Evolutionary conservation across 2,888 invertebrate species (phyloP), one percentile per base, ranked within the genome.

Genomic region (Drosophila colorata): DNA sequence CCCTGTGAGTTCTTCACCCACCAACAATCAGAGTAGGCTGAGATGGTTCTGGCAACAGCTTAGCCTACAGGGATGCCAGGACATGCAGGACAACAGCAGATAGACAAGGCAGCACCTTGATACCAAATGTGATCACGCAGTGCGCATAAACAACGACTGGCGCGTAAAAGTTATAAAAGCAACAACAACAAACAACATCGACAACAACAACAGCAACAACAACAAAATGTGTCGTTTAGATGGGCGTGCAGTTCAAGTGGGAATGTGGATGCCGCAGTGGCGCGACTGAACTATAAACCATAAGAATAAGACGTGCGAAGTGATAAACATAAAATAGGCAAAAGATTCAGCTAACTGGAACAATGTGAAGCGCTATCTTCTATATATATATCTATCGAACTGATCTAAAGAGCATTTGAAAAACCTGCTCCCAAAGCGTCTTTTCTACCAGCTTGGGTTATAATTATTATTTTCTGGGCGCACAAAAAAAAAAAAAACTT

Each of bases 51-150:
- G 35, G 44, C 31, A 20, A 28, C 25, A 8, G 41, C 52, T 65
- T 58, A 60, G 55, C 75, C 64, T 59, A 13, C 40, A 49, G 40
- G 49, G 48, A 43, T 41, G 46, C 35, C 41, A 25, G 13, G 28
- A 41, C 37, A 43, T 41, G 20, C 25, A 41, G 20, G 41, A 44
- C 37, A 57, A 48, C 56, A 41, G 18, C 28, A 14, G 58, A 18
- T 47, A 52, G 14, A 31, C 33, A 16, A 47, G 35, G 11, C 59
- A 59, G 28, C 64, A 69, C 66, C 66, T 73, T 73, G 63, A 53
- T 64, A 44, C 55, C 69, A 84, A 88, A 88, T 87, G 86, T 69
- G 86, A 88, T 84, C 83, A 84, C 83, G 88, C 69, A 84, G 63
- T 60, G 69, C 66, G 78, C 86, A 84, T 84, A 82, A 87, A 82